These are phyloP conservation scores for Zelleria hepariella DNA, from an alignment of 2,888 invertebrate genomes.

Conservation along the genomic window DNA sequence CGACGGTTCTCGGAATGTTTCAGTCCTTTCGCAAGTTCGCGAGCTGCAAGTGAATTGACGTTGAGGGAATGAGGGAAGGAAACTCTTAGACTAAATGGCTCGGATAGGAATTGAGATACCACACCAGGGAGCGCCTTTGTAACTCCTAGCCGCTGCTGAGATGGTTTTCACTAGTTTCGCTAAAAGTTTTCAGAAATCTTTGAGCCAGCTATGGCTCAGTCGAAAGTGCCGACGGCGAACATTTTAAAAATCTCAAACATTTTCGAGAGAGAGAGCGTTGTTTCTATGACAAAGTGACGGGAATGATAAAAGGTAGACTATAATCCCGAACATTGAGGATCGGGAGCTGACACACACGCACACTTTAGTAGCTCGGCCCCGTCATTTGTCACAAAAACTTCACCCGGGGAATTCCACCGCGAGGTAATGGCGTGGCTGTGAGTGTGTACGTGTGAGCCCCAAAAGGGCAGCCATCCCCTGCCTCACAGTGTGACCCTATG, in stretches of 20 bases:
- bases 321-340: background rate
- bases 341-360: background rate
- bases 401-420: conserved; percentile 55
- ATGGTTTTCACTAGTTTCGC: background rate
- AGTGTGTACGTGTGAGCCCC: conserved; percentile 38
- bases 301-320: background rate
- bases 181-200: background rate
- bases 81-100: conserved; percentile 54
- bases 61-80: conserved; percentile 28
- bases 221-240: background rate
- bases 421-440: conserved; percentile 30
- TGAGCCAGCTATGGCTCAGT: background rate
- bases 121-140: conserved; percentile 13
- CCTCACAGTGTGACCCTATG: conserved; percentile 1
- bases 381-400: conserved; percentile 20
- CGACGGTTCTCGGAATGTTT: conserved; percentile 36
- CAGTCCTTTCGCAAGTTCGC: conserved; percentile 26
- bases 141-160: background rate
- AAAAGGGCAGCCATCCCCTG: conserved; percentile 4
- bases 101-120: conserved; percentile 41
- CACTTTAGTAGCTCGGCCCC: background rate
- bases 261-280: background rate
- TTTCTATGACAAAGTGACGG: background rate
- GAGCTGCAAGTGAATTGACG: conserved; percentile 14
- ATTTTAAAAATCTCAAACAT: background rate